Evolutionary conservation across 2,888 invertebrate species (phyloP).

Genomic region (Bellardia pandia): DNA sequence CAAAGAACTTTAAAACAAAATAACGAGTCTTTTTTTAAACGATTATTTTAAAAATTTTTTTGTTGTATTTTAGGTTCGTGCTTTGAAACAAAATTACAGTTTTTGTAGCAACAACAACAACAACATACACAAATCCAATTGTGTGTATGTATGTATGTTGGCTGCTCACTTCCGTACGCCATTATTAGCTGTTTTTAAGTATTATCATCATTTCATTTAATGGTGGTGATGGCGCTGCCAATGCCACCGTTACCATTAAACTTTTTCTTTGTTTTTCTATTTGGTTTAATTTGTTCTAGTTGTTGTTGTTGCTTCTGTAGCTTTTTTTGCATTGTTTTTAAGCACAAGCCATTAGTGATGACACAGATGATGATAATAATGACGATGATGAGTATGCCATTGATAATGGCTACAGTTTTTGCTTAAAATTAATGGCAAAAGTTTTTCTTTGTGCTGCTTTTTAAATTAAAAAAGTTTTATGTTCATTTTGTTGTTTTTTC

Average conservation of each 20-base stretch:
- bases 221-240: constrained; percentile 58
- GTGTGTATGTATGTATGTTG: constrained; percentile 5
- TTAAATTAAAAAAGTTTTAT: constrained; percentile 56
- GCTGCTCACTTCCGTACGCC: constrained; percentile 64
- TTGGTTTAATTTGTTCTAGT: constrained; percentile 28
- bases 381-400: constrained; percentile 73
- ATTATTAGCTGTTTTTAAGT: constrained; percentile 71
- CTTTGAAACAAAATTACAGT: constrained; percentile 56
- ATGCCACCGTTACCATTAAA: constrained; percentile 65
- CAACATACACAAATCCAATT: background rate
- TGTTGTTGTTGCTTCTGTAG: constrained; percentile 26
- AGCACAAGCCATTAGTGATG: constrained; percentile 68
- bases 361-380: constrained; percentile 72
- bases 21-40: constrained; percentile 27
- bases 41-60: constrained; percentile 18
- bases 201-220: constrained; percentile 69
- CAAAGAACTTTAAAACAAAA: constrained; percentile 12
- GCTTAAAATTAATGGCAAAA: constrained; percentile 65
- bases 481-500: constrained; percentile 7
- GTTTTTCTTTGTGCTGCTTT: constrained; percentile 63
- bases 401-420: constrained; percentile 59
- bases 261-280: constrained; percentile 43
- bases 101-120: constrained; percentile 37
- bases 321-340: constrained; percentile 53
- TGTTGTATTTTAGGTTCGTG: constrained; percentile 7